phyloP scores from a whole-genome alignment of 2,113 vertebrate genomes.

The Dicerorhinus sumatrensis region DNA sequence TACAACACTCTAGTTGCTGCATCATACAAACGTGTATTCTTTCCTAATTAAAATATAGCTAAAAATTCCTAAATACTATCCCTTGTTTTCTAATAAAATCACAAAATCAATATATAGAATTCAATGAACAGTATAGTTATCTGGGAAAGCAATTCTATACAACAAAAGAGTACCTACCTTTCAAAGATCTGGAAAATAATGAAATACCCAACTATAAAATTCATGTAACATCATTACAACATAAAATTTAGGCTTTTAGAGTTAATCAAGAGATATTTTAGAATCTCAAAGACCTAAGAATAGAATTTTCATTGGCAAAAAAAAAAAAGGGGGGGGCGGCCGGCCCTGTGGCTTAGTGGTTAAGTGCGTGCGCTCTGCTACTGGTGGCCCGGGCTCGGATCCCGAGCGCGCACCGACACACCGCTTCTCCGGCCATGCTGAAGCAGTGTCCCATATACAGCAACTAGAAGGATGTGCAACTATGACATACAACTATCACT shows the following conservation, averaged over 20 bases:
- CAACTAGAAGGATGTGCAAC: no score
- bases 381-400: no score
- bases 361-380: no score
- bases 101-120: neutral
- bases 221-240: neutral
- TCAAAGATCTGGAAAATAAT: neutral
- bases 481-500: no score
- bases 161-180: neutral
- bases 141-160: neutral
- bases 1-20: neutral
- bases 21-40: neutral
- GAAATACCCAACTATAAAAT: neutral
- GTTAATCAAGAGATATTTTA: neutral
- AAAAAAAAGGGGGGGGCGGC: no score
- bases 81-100: neutral
- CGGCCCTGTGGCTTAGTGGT: no score
- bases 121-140: neutral
- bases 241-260: constrained; percentile 45
- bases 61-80: constrained; percentile 30
- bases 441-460: no score
- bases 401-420: no score
- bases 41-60: constrained; percentile 34
- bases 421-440: no score
- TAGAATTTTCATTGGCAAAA: neutral
- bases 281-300: neutral